Base-by-base conservation (phyloP, 2,113 vertebrate species). In the Polypterus bichir region DNA sequence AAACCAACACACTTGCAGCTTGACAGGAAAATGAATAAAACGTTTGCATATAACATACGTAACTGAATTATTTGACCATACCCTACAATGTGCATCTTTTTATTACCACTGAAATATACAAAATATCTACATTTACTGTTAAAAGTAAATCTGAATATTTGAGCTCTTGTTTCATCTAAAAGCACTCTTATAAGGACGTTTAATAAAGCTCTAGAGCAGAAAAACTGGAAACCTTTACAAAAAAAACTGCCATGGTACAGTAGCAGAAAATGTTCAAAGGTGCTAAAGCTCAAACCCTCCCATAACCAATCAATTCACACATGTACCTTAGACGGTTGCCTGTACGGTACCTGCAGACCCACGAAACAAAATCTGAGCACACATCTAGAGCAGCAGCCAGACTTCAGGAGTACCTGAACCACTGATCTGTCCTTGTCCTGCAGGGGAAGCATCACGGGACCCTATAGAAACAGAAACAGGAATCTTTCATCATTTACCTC, bases 381-480 rank as follows among this genome's bases (percentile, higher is more conserved):
- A 60, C 96, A 99, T 68, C 94, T 85, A 6, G 88, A 83, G 66
- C 96, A 99, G 69, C 92, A 93, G 47, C 92, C 91, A 11, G 89
- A 60, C 1, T 46, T 72, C 62, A 93, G 62, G 58, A 99, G 77
- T 71, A 90, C 80, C 70, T 71, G 76, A 49, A 89, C 79, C 49
- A 97, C 45, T 1, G 78, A 69, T 57, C 79, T 89, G 68, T 93
- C 92, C 62, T 91, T 90, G 47, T 92, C 87, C 70, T 86, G 76
- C 55, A 98, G 68, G 0, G 83, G 79, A 72, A 87, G 76, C 93
- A 95, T 97, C 54, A 3, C 77, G 62, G 61, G 65, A 65, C 45
- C 48, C 66, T 68, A 60, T 55, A 69, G 61, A 62, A 5, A 4
- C 61, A 58, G 7, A 66, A 60, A 51, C 2, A 62, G 46, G 66